Percentiles rank a stretch among this genome's conserved stretches.
These are phyloP conservation scores for Dermatemys mawii DNA, from an alignment of 2,113 vertebrate genomes.

Conservation along the genomic window DNA sequence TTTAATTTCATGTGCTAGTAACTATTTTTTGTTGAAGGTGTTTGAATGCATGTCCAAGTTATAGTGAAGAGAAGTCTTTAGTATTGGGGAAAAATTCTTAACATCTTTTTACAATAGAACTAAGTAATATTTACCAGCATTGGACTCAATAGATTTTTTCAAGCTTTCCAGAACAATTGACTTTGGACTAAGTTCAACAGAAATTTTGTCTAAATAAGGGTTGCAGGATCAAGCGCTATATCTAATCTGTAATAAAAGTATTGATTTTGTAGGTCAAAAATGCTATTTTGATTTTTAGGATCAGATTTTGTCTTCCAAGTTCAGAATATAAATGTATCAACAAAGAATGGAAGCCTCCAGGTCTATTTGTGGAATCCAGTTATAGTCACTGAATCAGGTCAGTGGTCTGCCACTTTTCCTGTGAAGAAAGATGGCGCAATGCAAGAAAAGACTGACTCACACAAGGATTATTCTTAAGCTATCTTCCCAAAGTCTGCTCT, in stretches of 20 bases:
- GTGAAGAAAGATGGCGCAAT: not conserved
- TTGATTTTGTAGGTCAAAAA: not conserved
- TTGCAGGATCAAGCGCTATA: not conserved
- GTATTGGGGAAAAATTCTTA: not conserved
- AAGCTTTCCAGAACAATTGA: not conserved
- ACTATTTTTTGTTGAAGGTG: not conserved
- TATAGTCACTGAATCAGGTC: fast-evolving
- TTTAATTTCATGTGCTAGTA: not conserved
- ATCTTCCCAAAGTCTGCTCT: not conserved
- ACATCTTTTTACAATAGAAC: not conserved
- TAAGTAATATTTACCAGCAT: not conserved
- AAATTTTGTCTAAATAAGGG: not conserved
- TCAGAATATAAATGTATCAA: not conserved
- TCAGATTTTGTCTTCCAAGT: not conserved
- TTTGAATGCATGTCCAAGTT: not conserved
- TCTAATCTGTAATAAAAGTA: not conserved
- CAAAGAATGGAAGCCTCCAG: not conserved
- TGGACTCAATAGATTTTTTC: not conserved
- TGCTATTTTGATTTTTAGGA: not conserved
- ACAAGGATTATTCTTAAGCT: not conserved
- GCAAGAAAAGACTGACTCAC: not conserved
- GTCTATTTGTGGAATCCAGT: not conserved
- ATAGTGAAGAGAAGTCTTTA: not conserved
- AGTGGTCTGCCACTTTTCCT: not conserved
- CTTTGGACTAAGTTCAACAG: too few relatives aligned